phyloP scores from a whole-genome alignment of 2,888 invertebrate genomes.

The Papilio protenor region DNA sequence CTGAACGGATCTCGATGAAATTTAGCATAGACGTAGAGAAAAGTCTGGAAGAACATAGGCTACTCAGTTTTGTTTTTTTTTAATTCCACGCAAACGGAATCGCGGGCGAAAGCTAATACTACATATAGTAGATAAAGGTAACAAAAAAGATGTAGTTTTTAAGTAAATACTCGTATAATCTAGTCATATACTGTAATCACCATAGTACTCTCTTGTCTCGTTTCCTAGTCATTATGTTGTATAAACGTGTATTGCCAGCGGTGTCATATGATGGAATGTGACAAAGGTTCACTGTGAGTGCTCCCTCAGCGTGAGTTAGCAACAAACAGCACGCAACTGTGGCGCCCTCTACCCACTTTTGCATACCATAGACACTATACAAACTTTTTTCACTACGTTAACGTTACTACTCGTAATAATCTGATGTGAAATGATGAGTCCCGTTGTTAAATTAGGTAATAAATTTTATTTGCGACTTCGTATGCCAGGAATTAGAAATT shows the following conservation, averaged over 20 bases:
- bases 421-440: background rate
- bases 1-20: no score
- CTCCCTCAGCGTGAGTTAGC: slow-evolving; percentile 53
- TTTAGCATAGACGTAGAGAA: no score
- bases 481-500: no score
- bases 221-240: background rate
- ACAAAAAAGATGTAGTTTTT: background rate
- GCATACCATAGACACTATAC: slow-evolving; percentile 48
- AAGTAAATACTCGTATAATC: background rate
- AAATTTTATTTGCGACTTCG: no score
- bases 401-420: background rate
- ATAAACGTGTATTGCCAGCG: slow-evolving; percentile 21
- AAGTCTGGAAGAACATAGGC: no score
- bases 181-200: background rate
- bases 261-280: slow-evolving; percentile 50
- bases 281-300: slow-evolving; percentile 47
- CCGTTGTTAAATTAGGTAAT: background rate
- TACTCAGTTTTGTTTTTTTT: no score
- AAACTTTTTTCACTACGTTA: slow-evolving; percentile 8
- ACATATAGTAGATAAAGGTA: no score
- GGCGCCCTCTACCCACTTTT: slow-evolving; percentile 24
- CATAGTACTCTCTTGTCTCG: background rate
- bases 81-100: no score
- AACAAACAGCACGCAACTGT: slow-evolving; percentile 32
- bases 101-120: no score